Percentiles rank a stretch among this genome's conserved stretches.
Evolutionary conservation across 2,113 vertebrate genomes (phyloP).

Genomic region (Brienomyrus longianalis): DNA sequence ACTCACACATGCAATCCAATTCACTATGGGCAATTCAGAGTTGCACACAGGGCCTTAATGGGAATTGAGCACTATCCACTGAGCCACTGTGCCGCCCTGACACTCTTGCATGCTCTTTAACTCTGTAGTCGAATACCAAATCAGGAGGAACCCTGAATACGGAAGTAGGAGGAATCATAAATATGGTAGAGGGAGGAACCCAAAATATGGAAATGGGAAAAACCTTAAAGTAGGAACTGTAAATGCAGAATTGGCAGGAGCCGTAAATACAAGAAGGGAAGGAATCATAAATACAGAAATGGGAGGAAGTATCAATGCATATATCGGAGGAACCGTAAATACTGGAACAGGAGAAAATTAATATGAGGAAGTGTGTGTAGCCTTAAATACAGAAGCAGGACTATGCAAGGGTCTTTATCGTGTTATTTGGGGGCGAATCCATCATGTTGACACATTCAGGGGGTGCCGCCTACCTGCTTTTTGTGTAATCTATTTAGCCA

Average conservation of each 20-base stretch:
- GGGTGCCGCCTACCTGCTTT: not conserved
- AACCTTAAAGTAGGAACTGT: not conserved
- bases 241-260: not conserved
- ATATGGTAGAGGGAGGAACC: not conserved
- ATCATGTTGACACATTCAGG: not conserved
- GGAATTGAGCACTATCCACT: not conserved
- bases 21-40: not conserved
- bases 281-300: not conserved
- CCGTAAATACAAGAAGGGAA: not conserved
- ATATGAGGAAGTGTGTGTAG: not conserved
- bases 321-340: not conserved
- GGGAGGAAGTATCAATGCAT: not conserved
- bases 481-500: not conserved
- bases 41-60: not conserved
- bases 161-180: not conserved
- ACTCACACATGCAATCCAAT: too few relatives aligned
- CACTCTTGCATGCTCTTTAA: not conserved
- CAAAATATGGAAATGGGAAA: not conserved
- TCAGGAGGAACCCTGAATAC: not conserved
- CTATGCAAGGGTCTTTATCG: not conserved
- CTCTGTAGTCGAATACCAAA: not conserved
- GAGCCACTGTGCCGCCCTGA: not conserved
- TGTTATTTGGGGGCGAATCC: not conserved
- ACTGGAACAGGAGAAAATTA: not conserved
- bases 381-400: not conserved